phyloP scores from a whole-genome alignment of 2,797 vertebrate genomes.

The Danio choprae region DNA sequence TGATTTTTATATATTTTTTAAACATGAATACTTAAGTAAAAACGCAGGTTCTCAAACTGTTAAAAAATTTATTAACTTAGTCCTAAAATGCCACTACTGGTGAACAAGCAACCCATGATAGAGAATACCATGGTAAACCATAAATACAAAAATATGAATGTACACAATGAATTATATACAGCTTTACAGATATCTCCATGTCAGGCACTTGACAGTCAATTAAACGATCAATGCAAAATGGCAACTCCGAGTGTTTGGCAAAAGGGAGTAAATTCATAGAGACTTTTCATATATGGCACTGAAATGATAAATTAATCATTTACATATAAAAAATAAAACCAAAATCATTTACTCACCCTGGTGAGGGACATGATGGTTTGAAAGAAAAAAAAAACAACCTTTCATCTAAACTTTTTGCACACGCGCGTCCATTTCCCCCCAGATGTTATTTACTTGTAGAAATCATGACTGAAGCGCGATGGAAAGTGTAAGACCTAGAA shows the following conservation, averaged over 20 bases:
- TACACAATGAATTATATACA: slow-evolving; percentile 32
- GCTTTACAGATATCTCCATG: slow-evolving; percentile 21
- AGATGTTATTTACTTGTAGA: no score
- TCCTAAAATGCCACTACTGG: background rate
- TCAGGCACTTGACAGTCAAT: background rate
- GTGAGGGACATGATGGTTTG: no score
- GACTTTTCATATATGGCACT: background rate
- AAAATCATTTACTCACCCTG: no score
- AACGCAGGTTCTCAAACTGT: background rate
- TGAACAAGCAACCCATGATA: background rate
- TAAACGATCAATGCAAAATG: background rate
- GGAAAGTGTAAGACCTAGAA: no score
- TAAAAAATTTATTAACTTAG: slow-evolving; percentile 6
- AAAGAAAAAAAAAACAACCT: no score
- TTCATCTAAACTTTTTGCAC: no score
- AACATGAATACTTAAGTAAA: background rate
- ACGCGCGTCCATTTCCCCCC: no score
- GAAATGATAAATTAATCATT: no score
- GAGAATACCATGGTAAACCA: slow-evolving; percentile 14
- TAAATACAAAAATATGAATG: slow-evolving; percentile 33
- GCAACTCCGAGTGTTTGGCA: background rate
- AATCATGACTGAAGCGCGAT: no score
- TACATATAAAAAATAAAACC: no score
- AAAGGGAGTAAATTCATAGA: background rate
- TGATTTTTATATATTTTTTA: slow-evolving; percentile 9